Evolutionary conservation across 2,797 vertebrate genomes (phyloP), one percentile per base, ranked within the genome.

Genomic region (Centropyge bicolor): DNA sequence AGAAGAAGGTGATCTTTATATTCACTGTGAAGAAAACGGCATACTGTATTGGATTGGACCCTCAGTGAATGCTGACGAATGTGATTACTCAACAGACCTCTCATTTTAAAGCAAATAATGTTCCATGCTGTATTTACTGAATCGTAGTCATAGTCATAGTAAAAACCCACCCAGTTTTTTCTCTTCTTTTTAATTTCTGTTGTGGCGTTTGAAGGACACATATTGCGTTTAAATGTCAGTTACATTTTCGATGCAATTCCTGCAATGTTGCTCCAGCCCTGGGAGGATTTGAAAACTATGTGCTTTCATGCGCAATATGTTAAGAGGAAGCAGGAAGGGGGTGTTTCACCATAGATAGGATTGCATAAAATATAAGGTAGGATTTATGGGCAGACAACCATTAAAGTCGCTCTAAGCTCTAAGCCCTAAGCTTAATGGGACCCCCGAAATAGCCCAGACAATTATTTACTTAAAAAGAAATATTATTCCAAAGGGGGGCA

Each of bases 11-110:
- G 0, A 16, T 51, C 57, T 69, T 76, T 68, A 57, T 65, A 60
- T 82, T 64, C 66, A 52, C 48, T 17, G 17, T 76, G 77, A 71
- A 70, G 66, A 85, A 81, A 80, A 81, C 45, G 8, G 20, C n/a
- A 31, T 0, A 38, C 59, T 10, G 8, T 76, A 75, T 61, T 70
- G 45, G 56, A 41, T 46, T 36, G 5, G 35, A 65, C 5, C 4
- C 19, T 66, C 56, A 45, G 49, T 51, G 43, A 75, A 65, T 60
- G 31, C 65, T 70, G 52, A 56, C 22, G 1, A 22, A 22, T 63
- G 16, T 66, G 24, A 76, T 40, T 24, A n/a, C n/a, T 55, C 38
- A 59, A 52, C 31, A 48, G 17, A 64, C 27, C 27, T 31, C 27
- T 31, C n/a, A 70, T 61, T 70, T 67, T n/a, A 56, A 63, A 60